These are phyloP conservation scores for Phylloscopus whistleri DNA, from an alignment of 2,113 vertebrate genomes.

Conservation along the genomic window DNA sequence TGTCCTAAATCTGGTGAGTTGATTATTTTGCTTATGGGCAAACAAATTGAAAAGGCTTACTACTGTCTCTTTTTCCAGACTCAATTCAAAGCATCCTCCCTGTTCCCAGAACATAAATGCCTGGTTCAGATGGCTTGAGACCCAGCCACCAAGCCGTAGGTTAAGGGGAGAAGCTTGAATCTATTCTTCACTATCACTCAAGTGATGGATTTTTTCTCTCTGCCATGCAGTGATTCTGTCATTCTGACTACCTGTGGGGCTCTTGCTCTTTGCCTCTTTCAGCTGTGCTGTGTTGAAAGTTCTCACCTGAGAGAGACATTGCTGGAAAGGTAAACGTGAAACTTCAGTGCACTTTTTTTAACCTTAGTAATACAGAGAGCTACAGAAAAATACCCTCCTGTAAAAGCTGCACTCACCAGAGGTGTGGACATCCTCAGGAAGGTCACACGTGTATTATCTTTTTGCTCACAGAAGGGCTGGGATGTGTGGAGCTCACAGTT, in stretches of 20 bases:
- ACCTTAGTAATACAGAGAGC: background rate
- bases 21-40: background rate
- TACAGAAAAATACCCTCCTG: background rate
- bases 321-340: background rate
- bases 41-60: background rate
- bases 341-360: background rate
- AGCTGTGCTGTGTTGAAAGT: background rate
- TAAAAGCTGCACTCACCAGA: background rate
- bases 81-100: background rate
- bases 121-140: background rate
- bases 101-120: background rate
- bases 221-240: background rate
- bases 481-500: background rate
- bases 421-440: background rate
- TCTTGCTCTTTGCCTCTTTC: background rate
- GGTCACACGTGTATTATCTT: background rate
- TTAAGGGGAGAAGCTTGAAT: background rate
- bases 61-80: background rate
- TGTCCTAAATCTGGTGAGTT: background rate
- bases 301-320: background rate
- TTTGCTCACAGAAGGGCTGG: background rate
- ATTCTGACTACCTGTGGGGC: background rate
- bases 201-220: background rate
- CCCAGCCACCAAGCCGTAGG: background rate
- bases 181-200: background rate